Conservation (phyloP, 2,113 vertebrate species). For the Strix uralensis region DNA sequence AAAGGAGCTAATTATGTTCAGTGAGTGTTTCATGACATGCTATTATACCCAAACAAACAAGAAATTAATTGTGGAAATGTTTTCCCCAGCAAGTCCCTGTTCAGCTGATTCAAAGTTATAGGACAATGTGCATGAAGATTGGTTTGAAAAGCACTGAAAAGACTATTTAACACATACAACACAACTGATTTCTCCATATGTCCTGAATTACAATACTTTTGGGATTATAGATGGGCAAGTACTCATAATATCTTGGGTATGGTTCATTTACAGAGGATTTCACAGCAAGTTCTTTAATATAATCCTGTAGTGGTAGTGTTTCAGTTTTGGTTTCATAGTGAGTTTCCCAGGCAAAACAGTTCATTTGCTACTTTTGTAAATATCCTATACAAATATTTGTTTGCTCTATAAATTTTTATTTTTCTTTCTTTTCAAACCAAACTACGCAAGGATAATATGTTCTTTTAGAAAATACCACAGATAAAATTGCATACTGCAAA, state of each 20-base stretch:
- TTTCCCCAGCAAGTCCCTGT: constrained; percentile 41
- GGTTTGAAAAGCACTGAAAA: constrained; percentile 29
- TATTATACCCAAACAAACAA: constrained; percentile 68
- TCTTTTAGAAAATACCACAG: not conserved
- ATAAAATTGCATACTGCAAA: not conserved
- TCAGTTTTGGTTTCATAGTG: constrained; percentile 4
- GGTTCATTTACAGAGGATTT: constrained; percentile 9
- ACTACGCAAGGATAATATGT: not conserved
- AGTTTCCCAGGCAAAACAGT: not conserved
- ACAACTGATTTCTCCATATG: constrained; percentile 14
- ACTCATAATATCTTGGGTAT: not conserved
- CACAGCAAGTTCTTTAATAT: not conserved
- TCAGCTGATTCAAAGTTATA: constrained; percentile 6
- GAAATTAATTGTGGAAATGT: constrained; percentile 68
- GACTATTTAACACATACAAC: not conserved
- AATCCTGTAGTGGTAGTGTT: not conserved
- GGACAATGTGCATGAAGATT: not conserved
- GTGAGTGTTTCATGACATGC: constrained; percentile 53
- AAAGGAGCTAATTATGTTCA: constrained; percentile 67
- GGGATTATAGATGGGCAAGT: constrained; percentile 8
- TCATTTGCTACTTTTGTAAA: constrained; percentile 20
- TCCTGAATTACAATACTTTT: constrained; percentile 37
- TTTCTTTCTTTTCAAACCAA: constrained; percentile 3
- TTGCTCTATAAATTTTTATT: constrained; percentile 27
- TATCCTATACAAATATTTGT: not conserved